A percentile compares a stretch with the other conserved stretches of the same genome.
phyloP scores from a whole-genome alignment of 2,888 invertebrate species.

The Boloria euphrosyne region DNA sequence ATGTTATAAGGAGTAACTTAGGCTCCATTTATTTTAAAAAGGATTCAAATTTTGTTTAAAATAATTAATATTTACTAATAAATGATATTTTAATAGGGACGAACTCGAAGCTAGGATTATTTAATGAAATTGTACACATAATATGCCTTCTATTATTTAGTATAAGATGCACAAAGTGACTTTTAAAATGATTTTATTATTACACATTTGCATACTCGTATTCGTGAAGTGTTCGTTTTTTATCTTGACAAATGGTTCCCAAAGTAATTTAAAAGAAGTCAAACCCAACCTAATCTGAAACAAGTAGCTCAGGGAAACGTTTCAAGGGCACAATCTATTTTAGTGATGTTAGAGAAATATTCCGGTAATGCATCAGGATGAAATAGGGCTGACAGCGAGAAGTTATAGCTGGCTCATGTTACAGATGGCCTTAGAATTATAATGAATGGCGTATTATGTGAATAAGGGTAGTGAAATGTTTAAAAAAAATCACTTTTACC shows the following conservation, averaged over 20 bases:
- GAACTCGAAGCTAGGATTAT: too few relatives aligned
- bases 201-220: background rate
- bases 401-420: constrained; percentile 38
- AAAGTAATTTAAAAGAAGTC: too few relatives aligned
- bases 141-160: too few relatives aligned
- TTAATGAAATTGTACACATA: too few relatives aligned
- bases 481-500: background rate
- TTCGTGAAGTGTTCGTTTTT: too few relatives aligned
- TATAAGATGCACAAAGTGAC: background rate
- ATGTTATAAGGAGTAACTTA: too few relatives aligned
- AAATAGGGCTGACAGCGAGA: constrained; percentile 42
- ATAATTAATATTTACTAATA: too few relatives aligned
- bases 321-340: constrained; percentile 39
- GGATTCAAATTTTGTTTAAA: too few relatives aligned
- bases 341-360: constrained; percentile 37
- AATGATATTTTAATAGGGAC: too few relatives aligned
- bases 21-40: too few relatives aligned
- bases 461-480: background rate
- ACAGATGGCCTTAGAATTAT: constrained; percentile 32
- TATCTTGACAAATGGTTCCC: too few relatives aligned
- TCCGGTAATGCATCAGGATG: constrained; percentile 44
- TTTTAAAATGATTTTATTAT: background rate
- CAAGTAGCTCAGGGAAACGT: constrained; percentile 11
- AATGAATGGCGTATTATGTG: constrained; percentile 19
- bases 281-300: constrained; percentile 5